Percentiles rank a stretch among this genome's conserved stretches.
phyloP scores from a whole-genome alignment of 2,113 vertebrate species.

The Mustela lutreola region DNA sequence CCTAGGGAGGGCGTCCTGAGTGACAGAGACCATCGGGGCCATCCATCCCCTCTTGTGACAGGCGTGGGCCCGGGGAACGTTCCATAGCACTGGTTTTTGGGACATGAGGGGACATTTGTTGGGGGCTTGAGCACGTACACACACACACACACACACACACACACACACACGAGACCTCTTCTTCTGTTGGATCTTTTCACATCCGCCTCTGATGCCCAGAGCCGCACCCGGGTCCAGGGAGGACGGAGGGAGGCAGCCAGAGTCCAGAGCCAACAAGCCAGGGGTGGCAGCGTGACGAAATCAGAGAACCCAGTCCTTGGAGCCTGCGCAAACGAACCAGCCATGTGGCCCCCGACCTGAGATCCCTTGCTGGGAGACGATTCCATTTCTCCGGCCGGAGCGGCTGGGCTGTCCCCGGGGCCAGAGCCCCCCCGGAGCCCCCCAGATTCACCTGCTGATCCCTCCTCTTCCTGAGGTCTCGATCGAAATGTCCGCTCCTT shows the following conservation, averaged over 20 bases:
- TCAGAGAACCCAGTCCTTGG: too few species aligned
- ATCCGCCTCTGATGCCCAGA: not conserved
- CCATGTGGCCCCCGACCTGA: too few species aligned
- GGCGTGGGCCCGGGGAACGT: not conserved
- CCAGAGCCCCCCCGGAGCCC: not conserved
- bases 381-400: not conserved
- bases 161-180: not conserved
- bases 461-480: not conserved
- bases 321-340: not conserved
- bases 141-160: not conserved
- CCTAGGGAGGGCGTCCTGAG: not conserved
- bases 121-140: not conserved
- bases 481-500: not conserved
- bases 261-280: not conserved
- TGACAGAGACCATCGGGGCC: not conserved
- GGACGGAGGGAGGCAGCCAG: not conserved
- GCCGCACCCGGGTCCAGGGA: not conserved
- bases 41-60: accelerated
- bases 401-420: not conserved
- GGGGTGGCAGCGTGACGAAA: not conserved
- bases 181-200: not conserved
- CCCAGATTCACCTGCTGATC: not conserved
- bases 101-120: not conserved
- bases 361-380: not conserved
- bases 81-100: not conserved